Evolutionary conservation across 1,140 invertebrate species (phyloP), one percentile per base, ranked within the genome.

Genomic region (Lasioglossum albipes): DNA sequence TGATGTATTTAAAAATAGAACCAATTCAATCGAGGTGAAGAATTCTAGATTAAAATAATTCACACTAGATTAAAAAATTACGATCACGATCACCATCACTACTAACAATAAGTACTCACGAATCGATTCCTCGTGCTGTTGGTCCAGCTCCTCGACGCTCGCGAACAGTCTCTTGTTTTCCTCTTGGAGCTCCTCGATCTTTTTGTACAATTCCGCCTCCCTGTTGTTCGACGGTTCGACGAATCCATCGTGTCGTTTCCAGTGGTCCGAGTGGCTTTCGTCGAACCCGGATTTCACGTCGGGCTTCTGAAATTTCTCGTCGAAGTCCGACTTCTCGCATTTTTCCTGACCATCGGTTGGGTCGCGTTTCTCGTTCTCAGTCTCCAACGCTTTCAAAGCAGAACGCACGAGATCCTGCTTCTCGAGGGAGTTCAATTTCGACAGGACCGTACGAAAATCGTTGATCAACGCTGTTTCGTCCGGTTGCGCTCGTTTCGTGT

Each of bases 131-230:
- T 96, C 94, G 88, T 97, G 95, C 89, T 97, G 96, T 62, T 89
- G 93, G 88, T 97, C 96, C 82, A 97, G 91, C 89, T 97, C 96
- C 79, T 96, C 96, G 45, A 97, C 92, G 80, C 94, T 96, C 9
- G 81, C 85, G 7, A 93, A 92, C 49, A 96, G 89, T 83, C 93
- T 94, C 77, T 92, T 91, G 85, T 95, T 95, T 80, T 95, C 93
- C 6, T 92, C 90, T 80, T 93, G 89, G 9, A 94, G 83, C 16
- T 91, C 83, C 7, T 91, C 84, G 31, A 94, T 89, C 84, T 94
- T 94, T 84, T 93, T 93, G 70, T 89, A 89, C 20, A 95, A 88
- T 13, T 90, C 84, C 0, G 59, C 65, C 27, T 92, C 91, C 4
- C 81, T 89, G 41, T 89, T 90, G 41, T 73, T 86, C 54, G 69